phyloP scores from a whole-genome alignment of 2,113 vertebrate genomes.

The Heterotis niloticus region DNA sequence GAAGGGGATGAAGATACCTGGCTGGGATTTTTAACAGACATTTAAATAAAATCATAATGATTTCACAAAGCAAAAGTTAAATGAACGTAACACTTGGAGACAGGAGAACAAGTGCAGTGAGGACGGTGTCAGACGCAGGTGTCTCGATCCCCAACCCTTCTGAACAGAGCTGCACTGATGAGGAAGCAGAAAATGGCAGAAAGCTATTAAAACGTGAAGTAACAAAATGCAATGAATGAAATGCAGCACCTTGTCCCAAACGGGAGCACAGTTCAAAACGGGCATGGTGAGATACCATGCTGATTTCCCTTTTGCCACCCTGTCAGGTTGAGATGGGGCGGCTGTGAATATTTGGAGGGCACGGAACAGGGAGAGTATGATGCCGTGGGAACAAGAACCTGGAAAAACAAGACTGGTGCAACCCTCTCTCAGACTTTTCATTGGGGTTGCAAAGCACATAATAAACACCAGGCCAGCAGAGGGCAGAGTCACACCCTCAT shows the following conservation, averaged over 20 bases:
- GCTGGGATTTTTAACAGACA: too few relatives aligned
- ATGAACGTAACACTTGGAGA: too few relatives aligned
- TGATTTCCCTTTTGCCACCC: background rate
- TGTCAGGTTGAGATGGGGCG: background rate
- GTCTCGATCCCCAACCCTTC: background rate
- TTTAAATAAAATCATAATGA: too few relatives aligned
- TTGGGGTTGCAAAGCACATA: background rate
- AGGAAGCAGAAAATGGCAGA: background rate
- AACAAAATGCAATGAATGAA: constrained; percentile 3
- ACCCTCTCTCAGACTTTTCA: background rate
- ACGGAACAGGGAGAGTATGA: background rate
- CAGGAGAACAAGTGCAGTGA: too few relatives aligned
- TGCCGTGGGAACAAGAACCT: background rate
- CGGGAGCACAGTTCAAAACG: too few relatives aligned
- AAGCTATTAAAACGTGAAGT: constrained; percentile 5
- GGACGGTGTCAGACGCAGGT: background rate
- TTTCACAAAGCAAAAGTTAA: too few relatives aligned
- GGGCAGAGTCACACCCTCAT: constrained; percentile 65
- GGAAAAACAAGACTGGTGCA: background rate
- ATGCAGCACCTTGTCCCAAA: too few relatives aligned
- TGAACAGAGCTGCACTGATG: background rate
- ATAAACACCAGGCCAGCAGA: background rate
- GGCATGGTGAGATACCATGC: too few relatives aligned
- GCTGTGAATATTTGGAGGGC: background rate
- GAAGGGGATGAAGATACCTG: too few relatives aligned